phyloP scores from a whole-genome alignment of 2,888 invertebrate genomes.

The Chloroclysta siterata region DNA sequence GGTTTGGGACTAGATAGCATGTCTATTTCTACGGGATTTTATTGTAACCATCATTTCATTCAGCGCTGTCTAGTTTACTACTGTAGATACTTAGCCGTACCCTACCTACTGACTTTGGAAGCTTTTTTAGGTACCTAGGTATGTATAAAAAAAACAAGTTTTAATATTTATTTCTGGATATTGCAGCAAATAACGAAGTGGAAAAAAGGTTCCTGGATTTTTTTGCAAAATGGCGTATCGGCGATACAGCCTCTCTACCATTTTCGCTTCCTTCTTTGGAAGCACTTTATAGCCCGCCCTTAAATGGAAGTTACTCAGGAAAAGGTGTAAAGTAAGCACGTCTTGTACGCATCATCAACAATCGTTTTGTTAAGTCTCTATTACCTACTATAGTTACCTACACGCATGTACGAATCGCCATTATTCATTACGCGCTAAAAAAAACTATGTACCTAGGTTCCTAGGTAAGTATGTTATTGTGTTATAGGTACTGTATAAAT shows the following conservation, averaged over 20 bases:
- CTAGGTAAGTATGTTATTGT: too few species aligned
- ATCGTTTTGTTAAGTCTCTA: background rate
- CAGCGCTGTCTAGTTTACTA: too few species aligned
- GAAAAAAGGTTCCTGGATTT: constrained; percentile 42
- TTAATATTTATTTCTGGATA: background rate
- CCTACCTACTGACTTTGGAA: too few species aligned
- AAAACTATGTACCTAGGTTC: too few species aligned
- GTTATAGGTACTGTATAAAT: too few species aligned
- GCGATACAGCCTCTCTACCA: constrained; percentile 29
- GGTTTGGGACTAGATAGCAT: too few species aligned
- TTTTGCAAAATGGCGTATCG: constrained; percentile 46
- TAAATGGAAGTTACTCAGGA: constrained; percentile 47
- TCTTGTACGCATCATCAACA: background rate
- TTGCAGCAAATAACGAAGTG: constrained; percentile 43
- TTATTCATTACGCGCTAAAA: too few species aligned
- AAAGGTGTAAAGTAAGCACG: constrained; percentile 47
- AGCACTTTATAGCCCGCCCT: constrained; percentile 37
- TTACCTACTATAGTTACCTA: too few species aligned
- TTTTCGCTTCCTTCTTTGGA: constrained; percentile 41
- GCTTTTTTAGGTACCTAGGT: background rate
- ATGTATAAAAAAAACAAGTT: background rate
- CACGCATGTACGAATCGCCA: too few species aligned
- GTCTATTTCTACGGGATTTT: too few species aligned
- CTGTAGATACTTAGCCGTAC: too few species aligned
- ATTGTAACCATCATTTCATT: too few species aligned